Conservation (phyloP, 2,888 invertebrate genomes). For the Andrena fulva region DNA sequence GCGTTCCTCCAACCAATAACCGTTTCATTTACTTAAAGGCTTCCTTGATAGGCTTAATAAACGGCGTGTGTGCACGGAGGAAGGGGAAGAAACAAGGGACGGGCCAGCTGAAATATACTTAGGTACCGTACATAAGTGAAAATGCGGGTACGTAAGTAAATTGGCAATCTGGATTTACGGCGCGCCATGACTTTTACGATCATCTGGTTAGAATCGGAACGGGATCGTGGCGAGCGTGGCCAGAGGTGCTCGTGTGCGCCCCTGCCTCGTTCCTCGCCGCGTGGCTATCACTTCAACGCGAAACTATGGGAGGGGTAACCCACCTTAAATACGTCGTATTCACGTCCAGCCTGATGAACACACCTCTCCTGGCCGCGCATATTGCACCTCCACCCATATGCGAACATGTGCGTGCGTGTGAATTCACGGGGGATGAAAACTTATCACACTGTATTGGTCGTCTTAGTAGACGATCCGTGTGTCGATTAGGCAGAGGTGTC, state of each 20-base stretch:
- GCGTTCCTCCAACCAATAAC: background rate
- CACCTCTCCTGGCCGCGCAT: conserved; percentile 32
- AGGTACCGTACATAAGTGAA: conserved; percentile 34
- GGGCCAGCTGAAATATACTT: conserved; percentile 11
- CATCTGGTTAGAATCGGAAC: conserved; percentile 8
- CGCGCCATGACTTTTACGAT: conserved; percentile 33
- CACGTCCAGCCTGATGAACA: conserved; percentile 68
- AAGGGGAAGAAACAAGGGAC: background rate
- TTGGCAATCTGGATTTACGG: conserved; percentile 45
- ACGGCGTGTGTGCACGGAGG: background rate
- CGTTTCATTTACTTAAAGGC: conserved; percentile 25
- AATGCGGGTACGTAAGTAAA: conserved; percentile 34
- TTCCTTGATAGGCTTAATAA: background rate
- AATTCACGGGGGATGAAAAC: conserved; percentile 75
- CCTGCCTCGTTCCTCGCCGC: background rate
- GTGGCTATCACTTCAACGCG: background rate
- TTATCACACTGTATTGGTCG: conserved; percentile 75
- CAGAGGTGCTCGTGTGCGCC: conserved; percentile 1
- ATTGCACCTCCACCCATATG: conserved; percentile 17
- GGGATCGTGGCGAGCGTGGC: background rate
- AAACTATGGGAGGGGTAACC: conserved; percentile 40
- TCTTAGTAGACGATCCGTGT: conserved; percentile 55
- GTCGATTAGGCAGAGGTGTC: conserved; percentile 36
- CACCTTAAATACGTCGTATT: conserved; percentile 69
- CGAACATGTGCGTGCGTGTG: conserved; percentile 51